phyloP scores from a whole-genome alignment of 2,797 vertebrate species.

The Myotis pilosus region DNA sequence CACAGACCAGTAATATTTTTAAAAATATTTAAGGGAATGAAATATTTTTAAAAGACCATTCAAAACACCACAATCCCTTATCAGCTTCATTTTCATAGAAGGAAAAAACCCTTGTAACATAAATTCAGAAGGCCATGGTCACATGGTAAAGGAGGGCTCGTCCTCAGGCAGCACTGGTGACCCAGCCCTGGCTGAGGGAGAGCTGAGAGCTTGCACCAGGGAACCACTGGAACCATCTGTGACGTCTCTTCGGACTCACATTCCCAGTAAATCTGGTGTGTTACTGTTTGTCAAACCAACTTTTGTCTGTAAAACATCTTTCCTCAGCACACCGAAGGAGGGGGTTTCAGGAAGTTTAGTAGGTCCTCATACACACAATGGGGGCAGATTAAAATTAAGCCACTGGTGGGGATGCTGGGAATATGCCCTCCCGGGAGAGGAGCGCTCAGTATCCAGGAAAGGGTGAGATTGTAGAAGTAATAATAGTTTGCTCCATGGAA shows the following conservation, averaged over 20 bases:
- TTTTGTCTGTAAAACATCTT: not conserved
- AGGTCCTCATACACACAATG: not conserved
- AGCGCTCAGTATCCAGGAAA: not conserved
- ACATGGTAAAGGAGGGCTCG: not conserved
- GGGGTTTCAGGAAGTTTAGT: not conserved
- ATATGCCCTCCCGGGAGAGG: not conserved
- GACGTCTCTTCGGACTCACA: not conserved
- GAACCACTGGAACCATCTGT: not conserved
- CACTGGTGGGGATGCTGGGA: not conserved
- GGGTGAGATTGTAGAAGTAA: not conserved
- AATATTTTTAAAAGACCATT: not conserved
- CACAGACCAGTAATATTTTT: not conserved
- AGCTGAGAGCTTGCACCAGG: not conserved
- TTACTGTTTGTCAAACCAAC: not conserved
- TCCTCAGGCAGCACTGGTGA: not conserved
- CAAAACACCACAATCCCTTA: not conserved
- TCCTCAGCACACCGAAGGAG: not conserved
- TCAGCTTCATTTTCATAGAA: constrained; percentile 32
- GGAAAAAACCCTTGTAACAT: not conserved
- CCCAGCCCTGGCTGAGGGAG: not conserved
- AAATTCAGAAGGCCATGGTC: not conserved
- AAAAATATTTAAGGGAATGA: not conserved
- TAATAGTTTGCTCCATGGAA: not conserved
- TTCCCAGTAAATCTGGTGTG: not conserved
- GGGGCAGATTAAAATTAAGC: not conserved